Evolutionary conservation across 2,888 invertebrate genomes (phyloP), one percentile per base, ranked within the genome.

Genomic region (Bhutanitis thaidina): DNA sequence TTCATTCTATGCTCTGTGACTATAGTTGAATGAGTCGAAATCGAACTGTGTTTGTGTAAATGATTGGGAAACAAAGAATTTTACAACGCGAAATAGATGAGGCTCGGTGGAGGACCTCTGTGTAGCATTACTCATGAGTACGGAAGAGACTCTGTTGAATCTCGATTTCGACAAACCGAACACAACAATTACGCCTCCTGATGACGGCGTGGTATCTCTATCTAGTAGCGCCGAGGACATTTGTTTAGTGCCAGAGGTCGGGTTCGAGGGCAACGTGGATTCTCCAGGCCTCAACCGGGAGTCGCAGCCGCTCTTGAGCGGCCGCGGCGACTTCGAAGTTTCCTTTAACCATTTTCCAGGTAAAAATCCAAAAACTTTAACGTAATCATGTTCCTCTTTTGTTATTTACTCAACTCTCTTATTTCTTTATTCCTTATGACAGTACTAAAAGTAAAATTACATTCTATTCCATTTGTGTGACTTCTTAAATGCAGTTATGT

Each of bases 281-380:
- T 94, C 94, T 46, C 93, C 94, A 76, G 94, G 94, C 58, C 92
- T 93, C 57, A 95, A 95, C 88, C 93, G 97, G 74, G 98, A 98
- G 92, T 96, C 96, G 88, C 97, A 98, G 90, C 98, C 98, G 78
- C 93, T 98, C 62, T 92, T 98, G 47, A 96, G 96, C 86, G 94
- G 95, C 89, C 93, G 93, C 78, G 92, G 93, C 78, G 94, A 94
- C 71, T 86, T 89, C 69, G 90, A 94, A 63, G 94, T 95, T 64
- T 93, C 94, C 56, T 95, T 92, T 73, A 97, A 97, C 81, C 93
- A 94, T 74, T 97, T 97, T 83, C 94, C 96, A 90, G 97, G 97
- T 96, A 62, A 69, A 64, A 55, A 48, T 54, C 27, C 5, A 16
- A n/a, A 20, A 8, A 27, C 27, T 27, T n/a, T n/a, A 27, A 7